phyloP scores from a whole-genome alignment of 2,113 vertebrate species.

The Coptodon rendalli region DNA sequence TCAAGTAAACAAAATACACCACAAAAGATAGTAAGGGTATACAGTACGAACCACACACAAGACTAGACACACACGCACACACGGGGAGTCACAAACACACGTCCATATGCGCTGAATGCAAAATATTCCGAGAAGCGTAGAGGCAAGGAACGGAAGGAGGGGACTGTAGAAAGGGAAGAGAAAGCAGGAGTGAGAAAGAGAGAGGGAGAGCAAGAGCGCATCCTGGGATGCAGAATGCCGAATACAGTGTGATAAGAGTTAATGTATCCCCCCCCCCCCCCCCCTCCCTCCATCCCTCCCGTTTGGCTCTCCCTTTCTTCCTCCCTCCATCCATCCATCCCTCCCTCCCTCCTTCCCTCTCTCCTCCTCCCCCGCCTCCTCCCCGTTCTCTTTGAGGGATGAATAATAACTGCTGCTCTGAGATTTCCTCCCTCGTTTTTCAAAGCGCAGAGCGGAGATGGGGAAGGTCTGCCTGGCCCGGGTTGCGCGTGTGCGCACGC shows the following conservation, averaged over 20 bases:
- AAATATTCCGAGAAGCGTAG: constrained; percentile 43
- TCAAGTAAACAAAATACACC: constrained; percentile 43
- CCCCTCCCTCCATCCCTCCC: constrained; percentile 38
- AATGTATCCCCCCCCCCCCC: constrained; percentile 61
- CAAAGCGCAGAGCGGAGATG: constrained; percentile 68
- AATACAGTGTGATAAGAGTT: constrained; percentile 68
- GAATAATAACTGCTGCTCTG: constrained; percentile 75
- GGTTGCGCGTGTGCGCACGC: constrained; percentile 10
- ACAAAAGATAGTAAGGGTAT: constrained; percentile 25
- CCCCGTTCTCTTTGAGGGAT: constrained; percentile 72
- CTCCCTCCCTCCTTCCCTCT: constrained; percentile 19
- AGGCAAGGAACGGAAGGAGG: constrained; percentile 37
- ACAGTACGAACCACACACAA: constrained; percentile 30
- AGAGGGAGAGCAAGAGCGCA: constrained; percentile 27
- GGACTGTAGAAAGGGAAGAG: constrained; percentile 24
- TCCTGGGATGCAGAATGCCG: constrained; percentile 60
- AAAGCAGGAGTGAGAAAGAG: constrained; percentile 7
- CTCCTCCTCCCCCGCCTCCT: constrained; percentile 49
- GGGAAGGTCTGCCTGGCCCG: constrained; percentile 69
- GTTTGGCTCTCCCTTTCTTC: constrained; percentile 63
- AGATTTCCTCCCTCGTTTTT: constrained; percentile 73
- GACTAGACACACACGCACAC: constrained; percentile 26
- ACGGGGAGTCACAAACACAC: constrained; percentile 2
- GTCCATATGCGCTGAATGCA: constrained; percentile 6
- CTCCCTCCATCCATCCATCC: constrained; percentile 28